Percentiles rank a stretch among this genome's conserved stretches.
These are phyloP conservation scores for Ephialtes manifestator DNA, from an alignment of 2,888 invertebrate species.

Conservation along the genomic window DNA sequence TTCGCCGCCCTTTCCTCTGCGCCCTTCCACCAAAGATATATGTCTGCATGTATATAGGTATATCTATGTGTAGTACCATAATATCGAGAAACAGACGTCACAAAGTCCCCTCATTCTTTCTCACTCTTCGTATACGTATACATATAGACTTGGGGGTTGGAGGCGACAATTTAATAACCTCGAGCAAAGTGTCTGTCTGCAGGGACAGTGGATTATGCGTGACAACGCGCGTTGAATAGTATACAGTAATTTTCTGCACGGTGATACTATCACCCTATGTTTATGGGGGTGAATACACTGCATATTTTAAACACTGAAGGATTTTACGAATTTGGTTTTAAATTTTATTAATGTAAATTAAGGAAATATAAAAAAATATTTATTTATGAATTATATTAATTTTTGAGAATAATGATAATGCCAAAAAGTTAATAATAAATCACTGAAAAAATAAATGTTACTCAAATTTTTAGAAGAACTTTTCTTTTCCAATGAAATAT, in stretches of 20 bases:
- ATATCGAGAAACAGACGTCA: constrained; percentile 62
- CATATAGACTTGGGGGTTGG: constrained; percentile 54
- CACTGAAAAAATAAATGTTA: no score
- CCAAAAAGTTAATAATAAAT: no score
- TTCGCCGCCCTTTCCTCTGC: neutral
- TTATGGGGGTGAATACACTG: neutral
- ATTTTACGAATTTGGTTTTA: neutral
- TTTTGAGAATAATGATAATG: no score
- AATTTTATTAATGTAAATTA: neutral
- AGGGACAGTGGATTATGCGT: constrained; percentile 38
- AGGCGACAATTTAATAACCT: constrained; percentile 81
- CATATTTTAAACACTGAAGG: neutral
- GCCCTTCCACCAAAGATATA: constrained; percentile 7
- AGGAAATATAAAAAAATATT: no score
- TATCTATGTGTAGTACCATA: constrained; percentile 43
- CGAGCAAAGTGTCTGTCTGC: constrained; percentile 71
- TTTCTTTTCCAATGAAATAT: no score
- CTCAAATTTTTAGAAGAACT: no score
- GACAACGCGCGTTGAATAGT: constrained; percentile 4
- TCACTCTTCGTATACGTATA: constrained; percentile 36
- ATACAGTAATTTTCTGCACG: constrained; percentile 2
- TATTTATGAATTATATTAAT: no score
- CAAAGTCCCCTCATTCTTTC: constrained; percentile 33
- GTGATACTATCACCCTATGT: neutral
- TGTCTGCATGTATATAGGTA: constrained; percentile 2